These are phyloP conservation scores for Bombus haemorrhoidalis DNA, from an alignment of 1,140 invertebrate genomes.

Conservation along the genomic window DNA sequence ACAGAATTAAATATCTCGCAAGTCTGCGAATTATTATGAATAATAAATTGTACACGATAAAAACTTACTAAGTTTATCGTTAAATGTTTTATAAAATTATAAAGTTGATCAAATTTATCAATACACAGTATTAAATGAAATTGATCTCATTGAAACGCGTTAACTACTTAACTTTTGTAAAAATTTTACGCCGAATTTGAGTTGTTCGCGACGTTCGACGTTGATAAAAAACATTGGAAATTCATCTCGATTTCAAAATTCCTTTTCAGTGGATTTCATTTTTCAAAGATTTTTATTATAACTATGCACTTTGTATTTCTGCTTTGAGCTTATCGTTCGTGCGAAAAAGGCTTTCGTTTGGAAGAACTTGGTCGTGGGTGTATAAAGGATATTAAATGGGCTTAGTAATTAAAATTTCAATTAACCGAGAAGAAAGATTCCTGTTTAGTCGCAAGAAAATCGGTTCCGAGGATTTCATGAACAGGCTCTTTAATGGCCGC, in stretches of 20 bases:
- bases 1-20: too few relatives aligned
- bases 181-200: too few relatives aligned
- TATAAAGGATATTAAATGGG: neutral
- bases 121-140: too few relatives aligned
- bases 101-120: too few relatives aligned
- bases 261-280: neutral
- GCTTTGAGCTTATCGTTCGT: neutral
- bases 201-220: too few relatives aligned
- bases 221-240: neutral
- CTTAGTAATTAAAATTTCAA: slow-evolving; percentile 39
- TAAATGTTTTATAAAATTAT: too few relatives aligned
- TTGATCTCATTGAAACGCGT: too few relatives aligned
- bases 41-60: too few relatives aligned
- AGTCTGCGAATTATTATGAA: too few relatives aligned
- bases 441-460: neutral
- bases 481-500: neutral
- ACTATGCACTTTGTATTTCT: neutral
- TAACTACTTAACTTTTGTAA: too few relatives aligned
- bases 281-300: neutral
- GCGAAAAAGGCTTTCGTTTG: neutral
- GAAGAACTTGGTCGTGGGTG: too few relatives aligned
- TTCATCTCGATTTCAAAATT: neutral
- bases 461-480: neutral
- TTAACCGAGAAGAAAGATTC: neutral
- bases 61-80: too few relatives aligned